These are phyloP conservation scores for Eupsilia transversa DNA, from an alignment of 2,888 invertebrate species.

Conservation along the genomic window DNA sequence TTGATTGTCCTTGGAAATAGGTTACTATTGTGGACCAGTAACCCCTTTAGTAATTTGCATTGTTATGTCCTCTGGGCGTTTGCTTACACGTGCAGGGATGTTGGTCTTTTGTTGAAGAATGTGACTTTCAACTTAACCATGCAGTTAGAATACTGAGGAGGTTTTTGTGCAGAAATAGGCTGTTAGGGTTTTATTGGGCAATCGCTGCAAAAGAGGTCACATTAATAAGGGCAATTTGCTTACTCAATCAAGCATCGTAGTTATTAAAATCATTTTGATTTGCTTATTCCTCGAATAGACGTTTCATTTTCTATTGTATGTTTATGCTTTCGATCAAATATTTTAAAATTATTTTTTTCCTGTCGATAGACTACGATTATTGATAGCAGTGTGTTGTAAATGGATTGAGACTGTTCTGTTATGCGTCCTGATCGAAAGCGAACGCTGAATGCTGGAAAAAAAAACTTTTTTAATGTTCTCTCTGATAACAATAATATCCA, in stretches of 20 bases:
- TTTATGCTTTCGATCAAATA: neutral
- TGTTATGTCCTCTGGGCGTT: slow-evolving; percentile 39
- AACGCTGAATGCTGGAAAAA: neutral
- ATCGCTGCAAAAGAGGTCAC: neutral
- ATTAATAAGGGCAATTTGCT: neutral
- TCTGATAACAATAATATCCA: neutral
- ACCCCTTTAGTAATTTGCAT: slow-evolving; percentile 46
- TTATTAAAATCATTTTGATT: neutral
- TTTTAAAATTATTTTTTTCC: too few species aligned
- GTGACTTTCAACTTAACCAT: neutral
- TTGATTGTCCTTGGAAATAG: slow-evolving; percentile 28
- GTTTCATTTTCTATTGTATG: neutral
- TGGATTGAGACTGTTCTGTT: neutral
- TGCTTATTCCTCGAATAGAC: neutral
- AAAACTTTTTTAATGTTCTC: too few species aligned
- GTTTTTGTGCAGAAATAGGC: neutral
- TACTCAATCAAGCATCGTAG: neutral
- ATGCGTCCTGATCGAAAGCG: neutral
- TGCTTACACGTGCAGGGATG: slow-evolving; percentile 27
- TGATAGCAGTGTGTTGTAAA: neutral
- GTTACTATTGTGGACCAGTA: slow-evolving; percentile 46
- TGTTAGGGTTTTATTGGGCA: neutral
- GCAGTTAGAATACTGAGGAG: neutral
- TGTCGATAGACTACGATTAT: neutral
- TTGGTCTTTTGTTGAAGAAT: slow-evolving; percentile 30